Evolutionary conservation across 2,113 vertebrate species (phyloP).

Genomic region (Carassius carassius): DNA sequence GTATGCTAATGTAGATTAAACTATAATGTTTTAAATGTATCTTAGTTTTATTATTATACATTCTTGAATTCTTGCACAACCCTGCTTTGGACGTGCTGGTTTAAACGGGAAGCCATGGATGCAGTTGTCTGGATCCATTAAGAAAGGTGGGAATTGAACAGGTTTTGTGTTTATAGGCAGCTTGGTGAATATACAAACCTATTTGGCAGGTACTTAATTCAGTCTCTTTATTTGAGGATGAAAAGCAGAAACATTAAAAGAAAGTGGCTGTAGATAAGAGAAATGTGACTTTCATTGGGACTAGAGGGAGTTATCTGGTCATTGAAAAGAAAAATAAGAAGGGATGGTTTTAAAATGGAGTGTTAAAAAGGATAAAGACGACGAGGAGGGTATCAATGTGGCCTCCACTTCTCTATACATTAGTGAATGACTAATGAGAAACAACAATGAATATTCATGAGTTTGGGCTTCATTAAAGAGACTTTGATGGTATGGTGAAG

Average conservation of each 20-base stretch:
- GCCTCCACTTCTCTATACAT: slow-evolving; percentile 38
- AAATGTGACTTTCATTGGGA: slow-evolving; percentile 68
- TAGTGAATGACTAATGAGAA: slow-evolving; percentile 63
- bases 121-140: neutral
- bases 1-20: neutral
- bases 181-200: neutral
- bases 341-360: slow-evolving; percentile 56
- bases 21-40: neutral
- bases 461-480: slow-evolving; percentile 59
- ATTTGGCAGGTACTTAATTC: no score
- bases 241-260: slow-evolving; percentile 43
- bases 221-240: slow-evolving; percentile 12
- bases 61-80: neutral
- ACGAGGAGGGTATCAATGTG: slow-evolving; percentile 17
- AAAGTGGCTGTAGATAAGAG: slow-evolving; percentile 57
- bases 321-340: slow-evolving; percentile 59
- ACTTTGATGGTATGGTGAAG: slow-evolving; percentile 65
- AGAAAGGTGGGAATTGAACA: no score
- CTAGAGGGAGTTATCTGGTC: slow-evolving; percentile 58
- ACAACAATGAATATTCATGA: slow-evolving; percentile 75
- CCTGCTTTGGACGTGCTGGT: neutral
- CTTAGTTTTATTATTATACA: neutral
- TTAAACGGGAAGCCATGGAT: slow-evolving; percentile 7
- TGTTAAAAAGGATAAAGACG: slow-evolving; percentile 10
- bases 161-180: slow-evolving; percentile 11